phyloP scores from a whole-genome alignment of 2,888 invertebrate species.

The Myopa tessellatipennis region DNA sequence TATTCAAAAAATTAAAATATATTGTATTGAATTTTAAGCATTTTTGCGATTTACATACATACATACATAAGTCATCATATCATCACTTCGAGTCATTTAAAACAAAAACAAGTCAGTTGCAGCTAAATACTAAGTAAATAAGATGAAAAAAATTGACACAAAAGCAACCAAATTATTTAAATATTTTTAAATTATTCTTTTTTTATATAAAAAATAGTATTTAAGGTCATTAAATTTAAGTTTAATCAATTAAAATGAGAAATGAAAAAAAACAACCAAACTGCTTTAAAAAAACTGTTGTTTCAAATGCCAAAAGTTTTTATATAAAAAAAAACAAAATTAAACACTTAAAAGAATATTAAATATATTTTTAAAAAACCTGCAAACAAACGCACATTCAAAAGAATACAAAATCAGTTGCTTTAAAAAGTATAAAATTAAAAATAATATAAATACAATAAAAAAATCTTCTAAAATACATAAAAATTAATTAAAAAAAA shows the following conservation, averaged over 20 bases:
- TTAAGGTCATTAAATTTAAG: not conserved
- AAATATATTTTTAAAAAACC: too few species aligned
- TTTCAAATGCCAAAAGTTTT: conserved; percentile 25
- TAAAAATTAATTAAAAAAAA: not conserved
- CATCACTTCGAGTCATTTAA: conserved; percentile 26
- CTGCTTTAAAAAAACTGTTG: conserved; percentile 16
- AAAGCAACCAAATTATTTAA: not conserved
- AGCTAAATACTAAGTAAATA: not conserved
- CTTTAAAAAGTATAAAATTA: too few species aligned
- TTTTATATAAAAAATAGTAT: not conserved
- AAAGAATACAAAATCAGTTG: not conserved
- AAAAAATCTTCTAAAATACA: not conserved
- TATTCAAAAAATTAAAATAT: too few species aligned
- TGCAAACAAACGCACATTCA: conserved; percentile 28
- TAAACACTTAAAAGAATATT: not conserved
- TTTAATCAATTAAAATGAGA: not conserved
- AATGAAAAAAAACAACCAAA: not conserved
- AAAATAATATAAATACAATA: not conserved
- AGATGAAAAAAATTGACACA: not conserved
- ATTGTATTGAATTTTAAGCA: too few species aligned
- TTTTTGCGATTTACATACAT: not conserved
- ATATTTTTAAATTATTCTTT: not conserved
- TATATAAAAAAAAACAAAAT: not conserved
- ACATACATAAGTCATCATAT: conserved; percentile 33
- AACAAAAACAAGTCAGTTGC: conserved; percentile 14